phyloP scores from a whole-genome alignment of 2,797 vertebrate genomes.

The Clarias platycephalus region DNA sequence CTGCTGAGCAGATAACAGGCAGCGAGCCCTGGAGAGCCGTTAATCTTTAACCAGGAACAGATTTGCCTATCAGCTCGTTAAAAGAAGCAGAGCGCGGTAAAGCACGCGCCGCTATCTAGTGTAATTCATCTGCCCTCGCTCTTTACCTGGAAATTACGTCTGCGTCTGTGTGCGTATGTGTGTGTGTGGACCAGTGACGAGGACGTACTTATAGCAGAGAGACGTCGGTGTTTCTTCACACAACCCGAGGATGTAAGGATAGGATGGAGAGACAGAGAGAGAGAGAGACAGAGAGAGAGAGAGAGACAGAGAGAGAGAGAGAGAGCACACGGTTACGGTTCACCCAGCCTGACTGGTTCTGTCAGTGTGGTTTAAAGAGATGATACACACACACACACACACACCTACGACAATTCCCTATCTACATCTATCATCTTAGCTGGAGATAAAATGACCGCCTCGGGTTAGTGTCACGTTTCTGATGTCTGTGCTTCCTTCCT shows the following conservation, averaged over 20 bases:
- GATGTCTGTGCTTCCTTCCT: neutral
- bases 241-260: neutral
- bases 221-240: conserved; percentile 7
- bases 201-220: conserved; percentile 2
- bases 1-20: conserved; percentile 73
- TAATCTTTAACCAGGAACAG: conserved; percentile 81
- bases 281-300: too few relatives aligned
- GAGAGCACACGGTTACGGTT: neutral
- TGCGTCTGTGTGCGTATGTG: conserved; percentile 4
- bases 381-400: conserved; percentile 24
- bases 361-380: conserved; percentile 37
- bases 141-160: conserved; percentile 51
- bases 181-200: neutral
- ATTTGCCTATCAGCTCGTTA: conserved; percentile 82
- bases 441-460: neutral
- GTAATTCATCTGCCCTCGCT: conserved; percentile 64
- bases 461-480: neutral
- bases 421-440: neutral
- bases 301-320: too few relatives aligned
- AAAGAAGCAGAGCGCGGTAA: conserved; percentile 66
- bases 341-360: conserved; percentile 45
- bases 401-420: neutral
- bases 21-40: conserved; percentile 70
- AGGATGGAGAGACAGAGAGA: neutral
- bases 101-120: conserved; percentile 61